Base-by-base conservation (phyloP, 1,140 invertebrate genomes). In the Odontomachus brunneus region DNA sequence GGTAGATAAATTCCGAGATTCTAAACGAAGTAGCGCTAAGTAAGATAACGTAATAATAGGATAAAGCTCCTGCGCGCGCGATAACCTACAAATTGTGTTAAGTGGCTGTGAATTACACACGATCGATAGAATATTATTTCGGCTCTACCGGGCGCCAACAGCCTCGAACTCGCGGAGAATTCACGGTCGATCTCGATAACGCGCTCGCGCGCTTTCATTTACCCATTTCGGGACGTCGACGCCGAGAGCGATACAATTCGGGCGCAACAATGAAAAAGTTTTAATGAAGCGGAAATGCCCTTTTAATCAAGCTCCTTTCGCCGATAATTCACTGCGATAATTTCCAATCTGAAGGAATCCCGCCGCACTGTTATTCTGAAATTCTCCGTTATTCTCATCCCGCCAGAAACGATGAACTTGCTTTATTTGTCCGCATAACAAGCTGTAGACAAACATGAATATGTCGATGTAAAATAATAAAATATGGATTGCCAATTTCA, bases 1-100 rank as follows among this genome's bases (percentile, higher is more conserved):
- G 22, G 26, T 26, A 76, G 26, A 53, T 76, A 76, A 76, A 76
- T 76, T 76, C 19, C n/a, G 51, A 67, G 33, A 80, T 80, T 26
- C 9, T 44, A 7, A 44, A 44, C 65, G 24, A 69, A 71, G 24
- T 51, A 53, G 15, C 33, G 33, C 75, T 0, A 14, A 80, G 26
- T 15, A 26, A 69, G 65, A 80, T 80, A 80, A 69, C 51, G 51
- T 29, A 71, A 59, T 80, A 80, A 80, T 71, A 59, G 65, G 51
- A 80, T 80, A 48, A 80, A 80, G 33, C 75, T 44, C 51, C 29
- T 3, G 75, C 12, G 65, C 14, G 65, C 7, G 51, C 51, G n/a
- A 71, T 80, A 80, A 71, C 51, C 22, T 80, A 67, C 65, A 57
- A 71, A 80, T 80, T 71, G 75, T 78, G 75, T 80, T 80, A 80